A percentile compares a stretch with the other conserved stretches of the same genome.
Evolutionary conservation across 1,140 invertebrate genomes (phyloP).

Genomic region (Pissodes strobi): DNA sequence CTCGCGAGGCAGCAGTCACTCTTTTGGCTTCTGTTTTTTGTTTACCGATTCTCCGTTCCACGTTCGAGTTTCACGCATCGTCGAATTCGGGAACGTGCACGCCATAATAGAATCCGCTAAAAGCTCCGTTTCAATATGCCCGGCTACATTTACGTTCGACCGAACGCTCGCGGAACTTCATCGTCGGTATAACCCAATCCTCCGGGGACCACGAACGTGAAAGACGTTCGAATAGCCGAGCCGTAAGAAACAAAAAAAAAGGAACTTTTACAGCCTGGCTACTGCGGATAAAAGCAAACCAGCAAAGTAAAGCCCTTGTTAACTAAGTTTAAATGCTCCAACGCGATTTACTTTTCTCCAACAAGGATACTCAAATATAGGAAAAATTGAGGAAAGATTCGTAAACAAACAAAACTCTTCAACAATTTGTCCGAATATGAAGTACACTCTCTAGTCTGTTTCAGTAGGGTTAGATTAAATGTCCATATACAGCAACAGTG

Average conservation of each 20-base stretch:
- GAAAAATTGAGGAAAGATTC: too few relatives aligned
- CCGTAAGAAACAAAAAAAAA: constrained; percentile 7
- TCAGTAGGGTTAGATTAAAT: too few relatives aligned
- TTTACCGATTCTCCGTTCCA: constrained; percentile 21
- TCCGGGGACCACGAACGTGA: constrained; percentile 28
- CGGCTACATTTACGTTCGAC: constrained; percentile 38
- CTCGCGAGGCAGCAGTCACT: constrained; percentile 38
- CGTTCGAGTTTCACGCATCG: constrained; percentile 29
- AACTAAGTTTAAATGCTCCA: constrained; percentile 3
- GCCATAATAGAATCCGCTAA: constrained; percentile 39
- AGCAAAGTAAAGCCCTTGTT: background rate
- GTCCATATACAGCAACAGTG: too few relatives aligned
- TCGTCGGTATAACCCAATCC: constrained; percentile 23
- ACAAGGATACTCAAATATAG: too few relatives aligned
- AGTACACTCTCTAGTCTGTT: too few relatives aligned
- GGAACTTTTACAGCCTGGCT: constrained; percentile 18
- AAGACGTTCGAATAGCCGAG: constrained; percentile 21
- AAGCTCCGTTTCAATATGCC: constrained; percentile 45
- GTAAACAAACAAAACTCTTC: too few relatives aligned
- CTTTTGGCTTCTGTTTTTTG: constrained; percentile 31
- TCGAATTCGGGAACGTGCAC: constrained; percentile 42
- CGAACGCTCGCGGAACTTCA: constrained; percentile 24
- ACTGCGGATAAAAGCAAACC: constrained; percentile 7
- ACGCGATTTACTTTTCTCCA: too few relatives aligned
- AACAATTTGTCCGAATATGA: too few relatives aligned